These are phyloP conservation scores for Tokudaia muenninki DNA, from an alignment of 2,797 vertebrate genomes.

Conservation along the genomic window DNA sequence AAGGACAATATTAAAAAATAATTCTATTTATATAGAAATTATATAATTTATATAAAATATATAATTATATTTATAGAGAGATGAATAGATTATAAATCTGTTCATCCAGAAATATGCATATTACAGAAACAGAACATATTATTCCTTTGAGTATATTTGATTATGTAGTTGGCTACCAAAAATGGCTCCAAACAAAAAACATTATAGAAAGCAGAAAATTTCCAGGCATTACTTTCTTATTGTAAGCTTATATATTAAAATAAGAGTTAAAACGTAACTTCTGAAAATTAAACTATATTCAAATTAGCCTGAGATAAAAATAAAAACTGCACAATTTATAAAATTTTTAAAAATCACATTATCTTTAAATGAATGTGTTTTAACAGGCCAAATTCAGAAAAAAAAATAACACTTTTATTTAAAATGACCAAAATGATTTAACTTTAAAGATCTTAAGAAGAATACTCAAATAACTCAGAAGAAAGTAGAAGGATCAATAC, in stretches of 20 bases:
- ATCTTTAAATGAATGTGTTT: slow-evolving; percentile 9
- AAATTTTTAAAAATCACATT: not conserved
- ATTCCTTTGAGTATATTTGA: slow-evolving; percentile 19
- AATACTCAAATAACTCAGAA: slow-evolving; percentile 38
- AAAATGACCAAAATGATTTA: slow-evolving; percentile 14
- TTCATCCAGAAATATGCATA: not conserved
- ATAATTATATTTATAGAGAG: not conserved
- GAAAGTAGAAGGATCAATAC: slow-evolving; percentile 11
- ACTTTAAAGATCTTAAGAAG: not conserved
- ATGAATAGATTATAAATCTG: not conserved
- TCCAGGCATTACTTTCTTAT: slow-evolving; percentile 27
- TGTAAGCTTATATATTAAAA: not conserved
- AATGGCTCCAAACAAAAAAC: not conserved
- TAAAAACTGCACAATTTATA: slow-evolving; percentile 49
- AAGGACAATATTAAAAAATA: slow-evolving; percentile 14
- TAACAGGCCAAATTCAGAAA: slow-evolving; percentile 1
- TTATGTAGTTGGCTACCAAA: not conserved
- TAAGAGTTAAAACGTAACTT: not conserved
- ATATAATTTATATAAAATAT: not conserved
- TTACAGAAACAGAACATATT: not conserved
- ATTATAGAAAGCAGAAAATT: not conserved
- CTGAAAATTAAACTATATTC: slow-evolving; percentile 30
- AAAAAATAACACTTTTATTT: not conserved
- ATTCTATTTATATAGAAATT: not conserved
- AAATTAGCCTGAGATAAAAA: slow-evolving; percentile 3